A percentile compares a stretch with the other conserved stretches of the same genome.
Evolutionary conservation across 2,888 invertebrate species (phyloP).

Genomic region (Sclerodermus sp.): DNA sequence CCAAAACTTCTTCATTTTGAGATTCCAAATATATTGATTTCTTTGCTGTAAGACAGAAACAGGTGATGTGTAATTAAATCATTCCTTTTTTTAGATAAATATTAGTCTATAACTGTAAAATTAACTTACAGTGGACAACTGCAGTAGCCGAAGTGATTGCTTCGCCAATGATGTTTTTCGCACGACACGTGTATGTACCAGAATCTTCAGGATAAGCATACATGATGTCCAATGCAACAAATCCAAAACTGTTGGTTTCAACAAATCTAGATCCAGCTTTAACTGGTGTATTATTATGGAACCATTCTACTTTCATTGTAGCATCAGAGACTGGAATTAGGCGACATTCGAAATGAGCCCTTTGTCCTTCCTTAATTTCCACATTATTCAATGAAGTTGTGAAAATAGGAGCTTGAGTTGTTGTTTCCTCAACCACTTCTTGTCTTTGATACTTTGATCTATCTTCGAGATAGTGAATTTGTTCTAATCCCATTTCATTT

Average conservation of each 20-base stretch:
- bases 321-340: slow-evolving; percentile 92
- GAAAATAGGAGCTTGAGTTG: slow-evolving; percentile 90
- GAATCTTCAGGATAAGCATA: slow-evolving; percentile 95
- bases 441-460: slow-evolving; percentile 74
- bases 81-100: neutral
- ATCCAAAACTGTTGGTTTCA: slow-evolving; percentile 96
- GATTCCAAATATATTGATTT: slow-evolving; percentile 86
- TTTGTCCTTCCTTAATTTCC: slow-evolving; percentile 90
- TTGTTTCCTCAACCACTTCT: slow-evolving; percentile 78
- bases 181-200: slow-evolving; percentile 93
- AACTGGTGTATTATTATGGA: slow-evolving; percentile 85
- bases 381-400: slow-evolving; percentile 89
- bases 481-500: slow-evolving; percentile 84
- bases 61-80: neutral
- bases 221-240: slow-evolving; percentile 94
- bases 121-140: slow-evolving; percentile 72
- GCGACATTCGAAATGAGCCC: slow-evolving; percentile 92
- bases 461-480: slow-evolving; percentile 88
- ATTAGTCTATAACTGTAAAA: slow-evolving; percentile 1
- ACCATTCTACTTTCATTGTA: slow-evolving; percentile 94
- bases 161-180: slow-evolving; percentile 88
- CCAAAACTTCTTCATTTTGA: slow-evolving; percentile 83
- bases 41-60: slow-evolving; percentile 56
- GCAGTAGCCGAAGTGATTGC: slow-evolving; percentile 90
- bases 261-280: slow-evolving; percentile 94